Evolutionary conservation across 2,797 vertebrate species (phyloP), one percentile per base, ranked within the genome.

Genomic region (Sus cebifrons): DNA sequence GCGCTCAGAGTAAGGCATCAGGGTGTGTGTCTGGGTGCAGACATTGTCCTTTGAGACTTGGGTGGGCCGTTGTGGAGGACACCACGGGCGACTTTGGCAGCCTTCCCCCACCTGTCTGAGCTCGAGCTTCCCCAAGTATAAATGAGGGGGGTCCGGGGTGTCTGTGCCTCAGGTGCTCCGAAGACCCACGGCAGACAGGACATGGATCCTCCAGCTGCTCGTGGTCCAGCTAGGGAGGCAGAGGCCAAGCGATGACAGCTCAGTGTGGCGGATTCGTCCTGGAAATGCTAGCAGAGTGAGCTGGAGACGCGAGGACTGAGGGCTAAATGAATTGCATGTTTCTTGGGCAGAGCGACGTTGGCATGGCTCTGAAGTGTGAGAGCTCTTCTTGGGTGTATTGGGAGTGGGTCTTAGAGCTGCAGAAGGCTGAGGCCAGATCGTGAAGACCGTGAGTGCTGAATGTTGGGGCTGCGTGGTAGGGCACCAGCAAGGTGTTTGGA

Each of bases 221-320:
- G 0, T 4, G 58, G 49, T 49, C 44, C 5, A 0, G 0, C 32
- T 15, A 11, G 65, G n/a, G 71, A n/a, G 23, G 6, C 62, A 0
- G 2, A 4, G 15, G 27, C 25, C 92, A 7, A 0, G 58, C 5
- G 62, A 10, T 2, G 29, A 13, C 5, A 4, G 44, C 84, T 8
- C 3, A 16, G 32, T 0, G 0, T 1, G 1, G 65, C 74, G n/a
- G 0, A 9, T 2, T 9, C 15, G 0, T 2, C 0, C 12, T 14
- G 54, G 56, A 8, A 0, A 1, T 16, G 23, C 2, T 36, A 12
- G 0, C 21, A 0, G 1, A 56, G 78, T 1, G 18, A 11, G 73
- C 36, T 3, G 9, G n/a, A 20, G 40, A 1, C 1, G 0, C 0
- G 7, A 36, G 36, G 11, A 4, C 40, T 12, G 6, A 18, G 70